phyloP scores from a whole-genome alignment of 2,113 vertebrate genomes.

The Alaudala cheleensis region DNA sequence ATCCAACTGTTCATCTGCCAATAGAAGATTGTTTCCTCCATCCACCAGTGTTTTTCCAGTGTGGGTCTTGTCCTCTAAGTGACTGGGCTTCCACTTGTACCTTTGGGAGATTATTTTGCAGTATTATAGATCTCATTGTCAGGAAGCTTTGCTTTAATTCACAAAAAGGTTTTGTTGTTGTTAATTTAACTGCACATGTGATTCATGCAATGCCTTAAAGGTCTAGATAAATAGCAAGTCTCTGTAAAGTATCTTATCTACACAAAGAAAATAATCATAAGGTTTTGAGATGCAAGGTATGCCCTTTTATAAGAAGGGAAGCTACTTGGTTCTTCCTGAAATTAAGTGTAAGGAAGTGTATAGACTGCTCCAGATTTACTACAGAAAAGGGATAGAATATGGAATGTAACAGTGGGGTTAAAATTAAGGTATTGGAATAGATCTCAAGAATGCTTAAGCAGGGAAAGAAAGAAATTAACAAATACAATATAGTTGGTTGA shows the following conservation, averaged over 20 bases:
- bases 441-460: neutral
- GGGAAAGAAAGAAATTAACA: neutral
- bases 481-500: neutral
- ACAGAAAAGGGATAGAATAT: neutral
- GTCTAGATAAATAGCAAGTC: neutral
- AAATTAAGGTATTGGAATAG: neutral
- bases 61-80: neutral
- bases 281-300: neutral
- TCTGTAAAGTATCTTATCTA: neutral
- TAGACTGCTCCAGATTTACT: neutral
- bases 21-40: slow-evolving; percentile 45
- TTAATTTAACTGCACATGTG: neutral
- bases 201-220: neutral
- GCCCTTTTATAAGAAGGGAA: neutral
- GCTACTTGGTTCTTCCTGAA: neutral
- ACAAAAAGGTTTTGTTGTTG: neutral
- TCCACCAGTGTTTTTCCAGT: slow-evolving; percentile 41
- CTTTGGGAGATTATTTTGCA: neutral
- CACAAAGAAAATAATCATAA: neutral
- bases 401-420: neutral
- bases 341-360: accelerated
- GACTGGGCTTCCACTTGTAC: neutral
- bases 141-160: neutral
- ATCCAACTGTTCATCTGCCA: slow-evolving; percentile 36
- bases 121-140: neutral